phyloP scores from a whole-genome alignment of 2,113 vertebrate species.

The Notothenia rossii region DNA sequence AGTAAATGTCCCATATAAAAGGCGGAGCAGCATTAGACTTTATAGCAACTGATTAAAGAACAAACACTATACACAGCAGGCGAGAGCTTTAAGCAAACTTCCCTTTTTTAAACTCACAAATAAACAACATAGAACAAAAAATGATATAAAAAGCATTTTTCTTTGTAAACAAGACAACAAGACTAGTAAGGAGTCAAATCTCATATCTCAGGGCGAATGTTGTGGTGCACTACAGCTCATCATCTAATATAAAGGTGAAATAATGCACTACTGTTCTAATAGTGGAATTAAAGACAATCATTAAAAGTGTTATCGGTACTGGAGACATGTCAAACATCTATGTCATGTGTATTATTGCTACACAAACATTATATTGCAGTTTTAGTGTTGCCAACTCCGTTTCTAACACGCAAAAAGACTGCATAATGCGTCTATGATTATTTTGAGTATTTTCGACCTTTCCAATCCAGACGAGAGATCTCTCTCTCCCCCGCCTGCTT shows the following conservation, averaged over 20 bases:
- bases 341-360: too few species aligned
- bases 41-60: slow-evolving; percentile 15
- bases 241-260: background rate
- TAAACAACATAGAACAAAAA: background rate
- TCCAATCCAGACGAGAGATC: too few species aligned
- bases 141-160: background rate
- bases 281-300: background rate
- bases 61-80: slow-evolving; percentile 4
- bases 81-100: background rate
- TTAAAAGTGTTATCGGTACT: background rate
- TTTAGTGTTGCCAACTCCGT: too few species aligned
- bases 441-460: too few species aligned
- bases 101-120: background rate
- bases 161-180: background rate
- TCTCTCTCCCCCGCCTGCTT: too few species aligned
- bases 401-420: too few species aligned
- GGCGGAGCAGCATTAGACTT: background rate
- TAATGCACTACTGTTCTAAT: background rate
- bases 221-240: background rate
- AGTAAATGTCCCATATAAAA: slow-evolving; percentile 44
- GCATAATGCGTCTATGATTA: too few species aligned
- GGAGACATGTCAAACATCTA: too few species aligned
- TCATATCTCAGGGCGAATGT: background rate
- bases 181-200: background rate
- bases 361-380: too few species aligned